Conservation (phyloP, 2,888 invertebrate species). For the Epistrophe grossulariae region DNA sequence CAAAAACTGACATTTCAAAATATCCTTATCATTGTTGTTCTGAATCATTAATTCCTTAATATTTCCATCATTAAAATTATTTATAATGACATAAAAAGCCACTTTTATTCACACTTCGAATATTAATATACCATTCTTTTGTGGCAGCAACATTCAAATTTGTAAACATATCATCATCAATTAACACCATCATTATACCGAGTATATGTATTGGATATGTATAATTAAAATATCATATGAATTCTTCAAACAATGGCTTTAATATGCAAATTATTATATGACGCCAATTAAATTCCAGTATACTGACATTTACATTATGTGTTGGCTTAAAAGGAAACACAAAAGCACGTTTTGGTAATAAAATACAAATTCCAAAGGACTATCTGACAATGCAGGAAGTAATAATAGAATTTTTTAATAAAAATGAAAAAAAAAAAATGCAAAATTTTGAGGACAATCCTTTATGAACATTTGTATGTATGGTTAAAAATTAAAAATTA, state of each 20-base stretch:
- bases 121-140: not conserved
- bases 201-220: conserved; percentile 11
- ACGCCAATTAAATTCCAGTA: conserved; percentile 54
- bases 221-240: conserved; percentile 61
- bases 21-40: not conserved
- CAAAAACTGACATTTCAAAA: not conserved
- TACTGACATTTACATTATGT: not conserved
- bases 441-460: not conserved
- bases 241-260: not conserved
- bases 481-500: not conserved
- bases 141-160: not conserved
- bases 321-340: conserved; percentile 8
- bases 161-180: conserved; percentile 29
- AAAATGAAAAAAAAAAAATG: not conserved
- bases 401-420: conserved; percentile 82
- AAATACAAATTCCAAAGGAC: conserved; percentile 66
- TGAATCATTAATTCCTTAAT: conserved; percentile 12
- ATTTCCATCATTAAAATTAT: conserved; percentile 52
- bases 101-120: conserved; percentile 36
- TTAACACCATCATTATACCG: conserved; percentile 33
- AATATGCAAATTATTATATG: conserved; percentile 66
- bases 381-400: conserved; percentile 78
- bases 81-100: conserved; percentile 43
- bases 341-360: conserved; percentile 66
- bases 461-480: not conserved